phyloP scores from a whole-genome alignment of 2,113 vertebrate species.

The Eonycteris spelaea region DNA sequence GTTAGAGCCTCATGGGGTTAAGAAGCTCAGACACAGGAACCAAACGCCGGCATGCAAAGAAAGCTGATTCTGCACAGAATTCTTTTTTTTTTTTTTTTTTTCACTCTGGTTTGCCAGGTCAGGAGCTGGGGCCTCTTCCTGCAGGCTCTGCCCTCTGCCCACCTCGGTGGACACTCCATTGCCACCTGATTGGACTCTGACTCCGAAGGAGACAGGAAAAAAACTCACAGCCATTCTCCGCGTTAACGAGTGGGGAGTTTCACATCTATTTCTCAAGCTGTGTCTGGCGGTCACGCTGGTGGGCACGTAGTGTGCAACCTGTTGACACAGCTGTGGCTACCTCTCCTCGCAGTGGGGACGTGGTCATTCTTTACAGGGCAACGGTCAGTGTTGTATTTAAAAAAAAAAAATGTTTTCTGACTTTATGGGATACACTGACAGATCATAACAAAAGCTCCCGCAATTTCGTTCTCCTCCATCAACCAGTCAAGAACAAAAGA shows the following conservation, averaged over 20 bases:
- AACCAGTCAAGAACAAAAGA: neutral
- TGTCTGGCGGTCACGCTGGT: neutral
- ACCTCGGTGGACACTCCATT: neutral
- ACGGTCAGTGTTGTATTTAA: neutral
- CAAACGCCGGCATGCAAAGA: neutral
- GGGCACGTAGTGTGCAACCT: neutral
- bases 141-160: neutral
- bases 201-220: neutral
- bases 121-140: neutral
- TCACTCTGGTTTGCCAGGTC: accelerated
- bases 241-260: neutral
- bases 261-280: neutral
- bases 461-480: neutral
- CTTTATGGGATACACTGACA: neutral
- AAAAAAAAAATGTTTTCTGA: neutral
- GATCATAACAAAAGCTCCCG: neutral
- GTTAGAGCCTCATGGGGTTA: too few species aligned
- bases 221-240: neutral
- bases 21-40: neutral
- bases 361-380: neutral
- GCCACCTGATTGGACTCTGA: neutral
- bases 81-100: neutral
- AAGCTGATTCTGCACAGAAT: neutral
- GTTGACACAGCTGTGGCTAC: neutral
- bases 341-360: neutral